Percentiles rank a stretch among this genome's conserved stretches.
These are phyloP conservation scores for Cantharis rufa DNA, from an alignment of 2,888 invertebrate species.

Conservation along the genomic window DNA sequence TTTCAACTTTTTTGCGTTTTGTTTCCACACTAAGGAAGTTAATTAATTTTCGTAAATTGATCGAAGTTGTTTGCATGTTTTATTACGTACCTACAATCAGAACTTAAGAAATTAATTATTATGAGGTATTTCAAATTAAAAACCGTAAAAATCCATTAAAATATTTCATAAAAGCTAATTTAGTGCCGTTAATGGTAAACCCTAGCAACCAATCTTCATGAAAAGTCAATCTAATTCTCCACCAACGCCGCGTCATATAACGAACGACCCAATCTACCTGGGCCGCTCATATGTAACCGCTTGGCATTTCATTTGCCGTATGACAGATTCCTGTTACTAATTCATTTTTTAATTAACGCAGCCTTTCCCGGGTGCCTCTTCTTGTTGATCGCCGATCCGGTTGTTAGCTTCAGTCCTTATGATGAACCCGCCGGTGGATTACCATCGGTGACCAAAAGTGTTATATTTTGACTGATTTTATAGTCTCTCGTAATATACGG, in stretches of 20 bases:
- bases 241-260: slow-evolving; percentile 42
- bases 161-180: slow-evolving; percentile 52
- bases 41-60: neutral
- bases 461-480: slow-evolving; percentile 25
- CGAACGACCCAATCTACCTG: slow-evolving; percentile 41
- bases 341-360: slow-evolving; percentile 56
- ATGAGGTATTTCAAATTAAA: slow-evolving; percentile 40
- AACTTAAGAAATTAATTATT: slow-evolving; percentile 17
- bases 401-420: slow-evolving; percentile 34
- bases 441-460: slow-evolving; percentile 19
- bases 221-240: slow-evolving; percentile 49
- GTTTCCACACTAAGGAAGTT: neutral
- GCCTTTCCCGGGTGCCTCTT: slow-evolving; percentile 44
- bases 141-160: slow-evolving; percentile 51
- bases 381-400: slow-evolving; percentile 42
- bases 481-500: slow-evolving; percentile 19
- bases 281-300: slow-evolving; percentile 47
- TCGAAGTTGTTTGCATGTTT: neutral
- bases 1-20: neutral
- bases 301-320: slow-evolving; percentile 55
- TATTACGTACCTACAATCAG: slow-evolving; percentile 1
- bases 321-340: slow-evolving; percentile 56
- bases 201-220: slow-evolving; percentile 44
- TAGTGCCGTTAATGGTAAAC: slow-evolving; percentile 50
- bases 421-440: slow-evolving; percentile 24